Evolutionary conservation across 2,113 vertebrate genomes (phyloP).

Genomic region (Callipepla californica): DNA sequence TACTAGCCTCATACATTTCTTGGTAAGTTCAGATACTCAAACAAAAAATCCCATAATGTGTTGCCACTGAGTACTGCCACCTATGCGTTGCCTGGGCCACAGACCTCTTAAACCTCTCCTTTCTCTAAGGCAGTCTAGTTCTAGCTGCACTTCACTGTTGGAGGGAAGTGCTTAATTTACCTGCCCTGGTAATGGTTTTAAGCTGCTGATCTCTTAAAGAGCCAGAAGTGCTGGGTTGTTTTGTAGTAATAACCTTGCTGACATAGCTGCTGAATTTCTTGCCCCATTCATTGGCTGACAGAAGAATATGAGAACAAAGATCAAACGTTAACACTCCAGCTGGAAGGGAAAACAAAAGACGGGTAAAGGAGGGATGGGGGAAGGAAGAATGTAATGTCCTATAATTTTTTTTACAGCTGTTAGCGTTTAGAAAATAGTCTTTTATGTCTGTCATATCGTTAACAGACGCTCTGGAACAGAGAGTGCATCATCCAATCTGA

Average conservation of each 20-base stretch:
- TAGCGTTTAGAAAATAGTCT: neutral
- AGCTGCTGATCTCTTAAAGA: neutral
- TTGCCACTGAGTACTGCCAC: neutral
- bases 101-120: neutral
- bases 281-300: neutral
- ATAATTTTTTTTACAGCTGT: neutral
- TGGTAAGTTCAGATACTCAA: neutral
- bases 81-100: neutral
- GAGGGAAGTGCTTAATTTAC: neutral
- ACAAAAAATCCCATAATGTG: neutral
- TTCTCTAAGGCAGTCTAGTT: neutral
- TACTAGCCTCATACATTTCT: neutral
- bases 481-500: neutral
- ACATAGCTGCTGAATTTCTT: slow-evolving; percentile 1
- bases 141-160: neutral
- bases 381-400: neutral
- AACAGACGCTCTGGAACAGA: neutral
- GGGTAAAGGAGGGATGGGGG: neutral
- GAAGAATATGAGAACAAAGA: neutral
- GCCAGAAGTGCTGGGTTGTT: neutral
- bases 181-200: neutral
- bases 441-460: neutral
- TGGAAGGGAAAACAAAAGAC: neutral
- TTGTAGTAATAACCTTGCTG: neutral
- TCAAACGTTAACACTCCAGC: neutral